phyloP scores from a whole-genome alignment of 2,113 vertebrate species.

The Tachysurus fulvidraco region DNA sequence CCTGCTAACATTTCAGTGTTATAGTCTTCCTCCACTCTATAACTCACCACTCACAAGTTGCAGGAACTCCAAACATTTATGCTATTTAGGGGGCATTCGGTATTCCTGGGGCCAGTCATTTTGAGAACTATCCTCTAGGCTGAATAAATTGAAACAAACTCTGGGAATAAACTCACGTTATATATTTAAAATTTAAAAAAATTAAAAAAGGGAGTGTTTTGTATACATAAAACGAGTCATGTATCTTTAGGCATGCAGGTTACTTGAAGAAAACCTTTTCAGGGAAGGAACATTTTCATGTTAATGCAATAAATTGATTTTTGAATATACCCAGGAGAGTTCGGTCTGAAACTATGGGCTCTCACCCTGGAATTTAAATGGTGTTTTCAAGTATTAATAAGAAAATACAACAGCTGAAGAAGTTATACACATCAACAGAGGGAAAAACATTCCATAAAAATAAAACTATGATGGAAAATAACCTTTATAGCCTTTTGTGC shows the following conservation, averaged over 20 bases:
- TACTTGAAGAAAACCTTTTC: background rate
- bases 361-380: background rate
- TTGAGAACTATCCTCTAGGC: background rate
- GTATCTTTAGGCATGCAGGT: background rate
- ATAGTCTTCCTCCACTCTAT: background rate
- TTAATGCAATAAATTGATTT: background rate
- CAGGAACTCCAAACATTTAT: background rate
- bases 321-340: background rate
- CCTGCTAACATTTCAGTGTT: background rate
- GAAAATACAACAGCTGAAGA: background rate
- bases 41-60: background rate
- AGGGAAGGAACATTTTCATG: background rate
- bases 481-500: slow-evolving; percentile 31
- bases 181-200: background rate
- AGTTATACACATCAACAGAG: background rate
- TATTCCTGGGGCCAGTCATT: background rate
- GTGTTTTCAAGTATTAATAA: background rate
- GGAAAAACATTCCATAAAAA: slow-evolving; percentile 1
- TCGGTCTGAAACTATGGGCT: background rate
- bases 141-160: no score
- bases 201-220: background rate
- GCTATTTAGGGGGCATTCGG: background rate
- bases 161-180: background rate
- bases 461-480: slow-evolving; percentile 4
- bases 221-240: background rate